phyloP scores from a whole-genome alignment of 2,888 invertebrate species.

The Ophion costatus region DNA sequence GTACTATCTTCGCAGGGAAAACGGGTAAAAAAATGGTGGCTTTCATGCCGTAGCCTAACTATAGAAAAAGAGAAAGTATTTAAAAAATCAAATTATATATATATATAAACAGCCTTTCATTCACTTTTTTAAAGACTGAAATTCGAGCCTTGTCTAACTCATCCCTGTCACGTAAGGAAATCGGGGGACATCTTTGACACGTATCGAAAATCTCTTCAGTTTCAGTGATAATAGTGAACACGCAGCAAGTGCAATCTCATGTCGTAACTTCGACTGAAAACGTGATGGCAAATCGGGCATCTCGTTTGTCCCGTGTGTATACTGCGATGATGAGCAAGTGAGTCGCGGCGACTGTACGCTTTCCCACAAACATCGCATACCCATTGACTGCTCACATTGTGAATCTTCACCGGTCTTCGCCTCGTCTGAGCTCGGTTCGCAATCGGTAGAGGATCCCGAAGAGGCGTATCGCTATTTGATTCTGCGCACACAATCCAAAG shows the following conservation, averaged over 20 bases:
- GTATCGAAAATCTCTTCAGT: background rate
- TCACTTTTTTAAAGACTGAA: background rate
- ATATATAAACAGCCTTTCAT: background rate
- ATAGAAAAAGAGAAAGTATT: no score
- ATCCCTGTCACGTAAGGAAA: background rate
- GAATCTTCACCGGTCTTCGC: slow-evolving; percentile 79
- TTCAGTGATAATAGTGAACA: slow-evolving; percentile 85
- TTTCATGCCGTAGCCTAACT: no score
- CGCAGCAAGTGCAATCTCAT: slow-evolving; percentile 87
- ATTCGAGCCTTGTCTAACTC: background rate
- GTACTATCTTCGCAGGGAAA: no score
- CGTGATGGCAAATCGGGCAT: slow-evolving; percentile 87
- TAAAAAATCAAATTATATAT: background rate
- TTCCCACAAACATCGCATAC: slow-evolving; percentile 83
- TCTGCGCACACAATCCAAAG: slow-evolving; percentile 84
- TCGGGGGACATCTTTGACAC: background rate
- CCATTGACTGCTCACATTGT: slow-evolving; percentile 81
- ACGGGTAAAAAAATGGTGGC: background rate
- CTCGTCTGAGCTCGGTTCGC: slow-evolving; percentile 68
- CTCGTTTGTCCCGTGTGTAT: slow-evolving; percentile 87
- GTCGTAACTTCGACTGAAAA: slow-evolving; percentile 87
- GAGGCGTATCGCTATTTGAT: slow-evolving; percentile 76
- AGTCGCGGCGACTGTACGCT: slow-evolving; percentile 82
- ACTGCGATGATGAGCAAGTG: slow-evolving; percentile 83
- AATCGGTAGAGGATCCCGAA: slow-evolving; percentile 75